Evolutionary conservation across 2,797 vertebrate genomes (phyloP).

Genomic region (Lophius americanus): DNA sequence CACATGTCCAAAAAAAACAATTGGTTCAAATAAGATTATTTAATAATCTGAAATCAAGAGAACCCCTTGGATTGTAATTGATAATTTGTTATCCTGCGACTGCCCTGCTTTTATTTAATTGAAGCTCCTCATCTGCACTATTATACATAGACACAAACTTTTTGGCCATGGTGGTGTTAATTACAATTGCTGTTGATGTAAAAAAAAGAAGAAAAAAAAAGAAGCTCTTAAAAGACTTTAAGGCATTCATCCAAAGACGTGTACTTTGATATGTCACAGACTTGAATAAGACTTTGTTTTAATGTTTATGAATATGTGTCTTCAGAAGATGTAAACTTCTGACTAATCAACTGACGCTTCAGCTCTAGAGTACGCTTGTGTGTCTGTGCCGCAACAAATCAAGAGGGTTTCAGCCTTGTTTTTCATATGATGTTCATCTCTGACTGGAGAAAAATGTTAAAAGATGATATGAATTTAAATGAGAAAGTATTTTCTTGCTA

Average conservation of each 20-base stretch:
- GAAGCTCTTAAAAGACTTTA: constrained; percentile 68
- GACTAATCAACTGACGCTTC: constrained; percentile 69
- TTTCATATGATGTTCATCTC: constrained; percentile 72
- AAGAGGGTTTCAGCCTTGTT: constrained; percentile 55
- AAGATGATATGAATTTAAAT: constrained; percentile 77
- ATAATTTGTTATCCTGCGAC: constrained; percentile 60
- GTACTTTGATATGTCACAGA: constrained; percentile 79
- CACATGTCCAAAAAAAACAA: constrained; percentile 25
- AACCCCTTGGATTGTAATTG: constrained; percentile 48
- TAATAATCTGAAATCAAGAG: constrained; percentile 32
- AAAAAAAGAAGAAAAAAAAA: constrained; percentile 46
- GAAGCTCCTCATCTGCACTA: constrained; percentile 79
- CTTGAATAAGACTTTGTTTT: constrained; percentile 79
- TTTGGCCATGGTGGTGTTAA: constrained; percentile 73
- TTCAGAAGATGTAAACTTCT: constrained; percentile 72
- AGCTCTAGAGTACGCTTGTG: constrained; percentile 72
- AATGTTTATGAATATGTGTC: constrained; percentile 69
- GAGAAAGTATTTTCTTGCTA: constrained; percentile 86
- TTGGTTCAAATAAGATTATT: constrained; percentile 26
- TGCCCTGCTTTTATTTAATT: constrained; percentile 70
- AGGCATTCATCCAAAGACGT: constrained; percentile 84
- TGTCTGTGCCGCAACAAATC: constrained; percentile 75
- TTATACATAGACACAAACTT: constrained; percentile 79
- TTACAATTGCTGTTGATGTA: constrained; percentile 66
- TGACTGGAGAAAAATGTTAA: constrained; percentile 74